phyloP scores from a whole-genome alignment of 2,113 vertebrate species.

The Irena cyanogastra region DNA sequence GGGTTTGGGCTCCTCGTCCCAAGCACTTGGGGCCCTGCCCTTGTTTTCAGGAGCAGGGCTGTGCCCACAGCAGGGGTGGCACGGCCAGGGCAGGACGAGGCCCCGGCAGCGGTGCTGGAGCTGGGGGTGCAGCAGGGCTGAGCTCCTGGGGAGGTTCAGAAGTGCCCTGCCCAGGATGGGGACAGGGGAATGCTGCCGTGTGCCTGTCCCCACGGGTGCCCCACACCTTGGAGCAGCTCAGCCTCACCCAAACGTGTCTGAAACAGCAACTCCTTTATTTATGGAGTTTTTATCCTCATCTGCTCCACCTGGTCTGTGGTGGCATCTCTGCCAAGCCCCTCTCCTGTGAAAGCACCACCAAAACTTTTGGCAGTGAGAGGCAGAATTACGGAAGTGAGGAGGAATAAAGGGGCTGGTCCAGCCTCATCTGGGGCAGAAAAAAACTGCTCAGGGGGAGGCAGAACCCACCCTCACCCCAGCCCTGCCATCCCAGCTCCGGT shows the following conservation, averaged over 20 bases:
- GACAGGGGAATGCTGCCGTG: neutral
- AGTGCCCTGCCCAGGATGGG: too few relatives aligned
- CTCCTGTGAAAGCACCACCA: neutral
- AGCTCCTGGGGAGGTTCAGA: neutral
- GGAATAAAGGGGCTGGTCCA: neutral
- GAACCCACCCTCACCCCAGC: neutral
- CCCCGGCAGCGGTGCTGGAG: accelerated
- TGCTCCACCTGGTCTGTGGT: neutral
- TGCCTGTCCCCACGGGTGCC: neutral
- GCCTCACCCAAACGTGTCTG: neutral
- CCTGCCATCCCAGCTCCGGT: neutral
- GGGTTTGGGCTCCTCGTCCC: neutral
- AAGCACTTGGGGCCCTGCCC: neutral
- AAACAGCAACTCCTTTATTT: neutral
- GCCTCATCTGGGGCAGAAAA: neutral
- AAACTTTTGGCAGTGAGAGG: neutral
- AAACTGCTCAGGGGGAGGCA: accelerated
- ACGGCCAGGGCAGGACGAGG: neutral
- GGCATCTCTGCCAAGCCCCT: neutral
- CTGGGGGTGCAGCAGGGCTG: accelerated
- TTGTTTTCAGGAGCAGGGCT: neutral
- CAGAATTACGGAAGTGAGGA: neutral
- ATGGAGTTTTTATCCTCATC: neutral
- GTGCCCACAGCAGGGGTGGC: accelerated
- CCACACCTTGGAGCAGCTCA: neutral